phyloP scores from a whole-genome alignment of 2,797 vertebrate species.

The Spheniscus humboldti region DNA sequence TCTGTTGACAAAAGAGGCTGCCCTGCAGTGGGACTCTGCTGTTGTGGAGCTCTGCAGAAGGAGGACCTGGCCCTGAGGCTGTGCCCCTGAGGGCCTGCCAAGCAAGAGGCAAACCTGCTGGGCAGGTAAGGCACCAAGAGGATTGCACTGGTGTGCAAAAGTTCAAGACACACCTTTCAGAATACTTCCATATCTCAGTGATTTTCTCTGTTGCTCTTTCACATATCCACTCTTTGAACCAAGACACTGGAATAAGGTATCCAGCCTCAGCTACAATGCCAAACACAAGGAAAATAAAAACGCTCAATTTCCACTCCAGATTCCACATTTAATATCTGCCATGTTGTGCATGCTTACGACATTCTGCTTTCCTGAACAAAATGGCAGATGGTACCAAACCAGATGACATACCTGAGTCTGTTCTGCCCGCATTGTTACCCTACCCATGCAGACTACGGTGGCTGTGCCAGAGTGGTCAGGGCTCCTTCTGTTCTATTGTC shows the following conservation, averaged over 20 bases:
- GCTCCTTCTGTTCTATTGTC: not conserved
- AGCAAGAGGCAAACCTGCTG: not conserved
- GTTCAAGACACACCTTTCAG: not conserved
- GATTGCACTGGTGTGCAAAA: not conserved
- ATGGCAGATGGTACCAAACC: not conserved
- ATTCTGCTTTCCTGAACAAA: not conserved
- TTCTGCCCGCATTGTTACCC: not conserved
- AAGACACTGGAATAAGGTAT: not conserved
- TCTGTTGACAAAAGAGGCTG: not conserved
- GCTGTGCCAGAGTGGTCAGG: not conserved
- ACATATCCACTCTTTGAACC: not conserved
- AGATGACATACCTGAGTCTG: not conserved
- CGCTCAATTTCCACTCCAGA: not conserved
- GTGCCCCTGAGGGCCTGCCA: not conserved
- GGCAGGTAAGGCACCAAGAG: not conserved
- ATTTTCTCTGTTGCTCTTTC: not conserved
- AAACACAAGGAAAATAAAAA: not conserved
- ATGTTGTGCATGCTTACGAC: too few relatives aligned
- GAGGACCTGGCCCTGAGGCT: not conserved
- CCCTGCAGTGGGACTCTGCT: not conserved
- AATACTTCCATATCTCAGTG: not conserved
- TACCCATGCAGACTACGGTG: accelerated
- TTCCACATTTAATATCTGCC: not conserved
- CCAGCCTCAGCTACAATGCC: not conserved
- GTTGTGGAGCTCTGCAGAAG: not conserved